These are phyloP conservation scores for Nycticebus coucang DNA, from an alignment of 2,113 vertebrate species.

Conservation along the genomic window DNA sequence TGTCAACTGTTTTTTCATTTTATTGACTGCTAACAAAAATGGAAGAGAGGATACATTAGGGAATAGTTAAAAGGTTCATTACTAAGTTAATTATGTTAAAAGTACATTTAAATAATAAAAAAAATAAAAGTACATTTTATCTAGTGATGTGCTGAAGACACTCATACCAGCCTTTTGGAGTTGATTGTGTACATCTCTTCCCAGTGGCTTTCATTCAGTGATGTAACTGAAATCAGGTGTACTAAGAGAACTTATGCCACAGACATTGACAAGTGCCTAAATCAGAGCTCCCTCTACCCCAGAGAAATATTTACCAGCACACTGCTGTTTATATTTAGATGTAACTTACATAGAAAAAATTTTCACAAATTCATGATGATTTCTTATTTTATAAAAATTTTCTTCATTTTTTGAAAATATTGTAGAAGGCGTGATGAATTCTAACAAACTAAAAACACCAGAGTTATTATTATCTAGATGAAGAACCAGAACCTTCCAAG, in stretches of 20 bases:
- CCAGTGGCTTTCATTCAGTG: background rate
- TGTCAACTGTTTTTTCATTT: background rate
- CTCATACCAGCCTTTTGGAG: background rate
- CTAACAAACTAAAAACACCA: slow-evolving; percentile 9
- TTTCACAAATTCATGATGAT: background rate
- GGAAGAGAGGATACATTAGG: background rate
- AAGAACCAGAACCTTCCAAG: background rate
- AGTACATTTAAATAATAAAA: background rate
- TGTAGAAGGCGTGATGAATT: background rate
- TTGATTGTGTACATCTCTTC: background rate
- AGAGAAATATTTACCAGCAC: background rate
- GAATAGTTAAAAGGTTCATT: background rate
- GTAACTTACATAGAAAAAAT: slow-evolving; percentile 16
- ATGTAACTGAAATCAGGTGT: background rate
- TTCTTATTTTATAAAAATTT: background rate
- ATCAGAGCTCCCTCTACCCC: background rate
- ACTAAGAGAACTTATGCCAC: background rate
- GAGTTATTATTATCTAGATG: background rate
- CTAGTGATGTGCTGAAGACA: background rate
- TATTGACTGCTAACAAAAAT: background rate
- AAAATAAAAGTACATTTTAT: background rate
- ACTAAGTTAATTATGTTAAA: background rate
- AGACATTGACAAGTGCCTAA: background rate
- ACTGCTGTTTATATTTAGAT: background rate
- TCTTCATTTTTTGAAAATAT: no score